Evolutionary conservation across 2,113 vertebrate species (phyloP).

Genomic region (zebrafish (Danio rerio)): GRCz12tu NC_133195.1:32195001-32195500

Average conservation of each 20-base stretch:
- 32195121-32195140: conserved; percentile 50
- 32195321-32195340: conserved; percentile 21
- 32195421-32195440: background rate
- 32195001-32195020: conserved; percentile 71
- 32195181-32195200: conserved; percentile 37
- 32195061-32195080: conserved; percentile 70
- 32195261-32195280: conserved; percentile 11
- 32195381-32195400: conserved; percentile 32
- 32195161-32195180: conserved; percentile 29
- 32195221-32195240: conserved; percentile 21
- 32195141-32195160: conserved; percentile 20
- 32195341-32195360: conserved; percentile 31
- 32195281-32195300: conserved; percentile 35
- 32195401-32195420: conserved; percentile 38
- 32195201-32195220: conserved; percentile 20
- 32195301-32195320: conserved; percentile 10
- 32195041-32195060: conserved; percentile 62
- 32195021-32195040: conserved; percentile 71
- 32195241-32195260: conserved; percentile 38
- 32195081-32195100: conserved; percentile 64
- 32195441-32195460: conserved; percentile 1
- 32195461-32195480: background rate
- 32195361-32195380: conserved; percentile 34
- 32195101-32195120: conserved; percentile 60
- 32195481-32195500: background rate